Percentiles rank a stretch among this genome's conserved stretches.
phyloP scores from a whole-genome alignment of 2,797 vertebrate genomes.

The Chaenodraco wilsoni region DNA sequence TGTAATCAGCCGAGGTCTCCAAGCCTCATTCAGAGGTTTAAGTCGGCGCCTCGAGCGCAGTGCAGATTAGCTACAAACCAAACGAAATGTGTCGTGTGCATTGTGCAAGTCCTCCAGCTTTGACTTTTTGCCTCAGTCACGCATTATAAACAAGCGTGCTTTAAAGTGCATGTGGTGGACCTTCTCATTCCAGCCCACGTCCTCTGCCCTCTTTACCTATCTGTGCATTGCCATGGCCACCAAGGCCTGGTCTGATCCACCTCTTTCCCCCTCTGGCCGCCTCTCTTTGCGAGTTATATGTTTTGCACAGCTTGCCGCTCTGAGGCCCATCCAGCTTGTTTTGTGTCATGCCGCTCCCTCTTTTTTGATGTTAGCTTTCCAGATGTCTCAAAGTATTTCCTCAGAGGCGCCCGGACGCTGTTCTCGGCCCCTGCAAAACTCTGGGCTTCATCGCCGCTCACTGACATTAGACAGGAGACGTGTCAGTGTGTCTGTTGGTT shows the following conservation, averaged over 20 bases:
- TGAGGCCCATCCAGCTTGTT: constrained; percentile 80
- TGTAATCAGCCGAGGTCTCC: constrained; percentile 67
- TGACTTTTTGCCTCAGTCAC: constrained; percentile 43
- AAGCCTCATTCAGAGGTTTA: constrained; percentile 62
- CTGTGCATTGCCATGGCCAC: constrained; percentile 62
- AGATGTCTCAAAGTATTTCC: constrained; percentile 80
- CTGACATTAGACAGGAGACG: constrained; percentile 81
- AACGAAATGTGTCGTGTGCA: constrained; percentile 5
- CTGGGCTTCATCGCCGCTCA: constrained; percentile 68
- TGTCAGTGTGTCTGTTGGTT: constrained; percentile 71
- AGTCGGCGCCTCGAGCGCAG: constrained; percentile 16
- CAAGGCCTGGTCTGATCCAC: constrained; percentile 63
- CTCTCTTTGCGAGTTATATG: constrained; percentile 70
- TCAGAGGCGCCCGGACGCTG: constrained; percentile 64
- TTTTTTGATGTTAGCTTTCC: constrained; percentile 82
- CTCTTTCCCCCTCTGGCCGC: constrained; percentile 50
- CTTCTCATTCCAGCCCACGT: constrained; percentile 43
- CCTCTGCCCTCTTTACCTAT: constrained; percentile 54
- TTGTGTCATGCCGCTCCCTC: constrained; percentile 77
- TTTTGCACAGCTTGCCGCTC: constrained; percentile 78
- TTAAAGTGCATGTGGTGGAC: constrained; percentile 57
- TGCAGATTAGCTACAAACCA: constrained; percentile 19
- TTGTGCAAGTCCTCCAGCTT: constrained; percentile 5
- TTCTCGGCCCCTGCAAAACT: constrained; percentile 65
- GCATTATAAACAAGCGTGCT: constrained; percentile 56